Conservation (phyloP, 2,888 invertebrate species). For the Harpagoxenus sublaevis region DNA sequence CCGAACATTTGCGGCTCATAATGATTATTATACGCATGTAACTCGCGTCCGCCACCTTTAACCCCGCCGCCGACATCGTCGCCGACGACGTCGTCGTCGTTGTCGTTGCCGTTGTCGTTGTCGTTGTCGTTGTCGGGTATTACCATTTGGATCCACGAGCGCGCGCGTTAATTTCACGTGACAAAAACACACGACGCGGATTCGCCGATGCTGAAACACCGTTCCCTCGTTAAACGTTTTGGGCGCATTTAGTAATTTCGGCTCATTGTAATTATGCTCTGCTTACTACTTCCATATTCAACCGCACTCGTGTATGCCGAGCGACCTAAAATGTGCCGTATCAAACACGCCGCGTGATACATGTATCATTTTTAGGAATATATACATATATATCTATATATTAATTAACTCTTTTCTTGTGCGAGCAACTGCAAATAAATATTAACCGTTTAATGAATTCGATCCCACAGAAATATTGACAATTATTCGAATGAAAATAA, state of each 20-base stretch:
- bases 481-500: not conserved
- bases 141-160: constrained; percentile 54
- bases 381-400: not conserved
- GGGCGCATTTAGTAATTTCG: constrained; percentile 57
- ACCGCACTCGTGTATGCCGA: constrained; percentile 44
- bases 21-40: constrained; percentile 75
- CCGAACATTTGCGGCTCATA: constrained; percentile 74
- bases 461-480: not conserved
- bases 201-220: constrained; percentile 58
- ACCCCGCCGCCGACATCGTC: constrained; percentile 60
- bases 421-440: not conserved
- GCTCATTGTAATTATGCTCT: constrained; percentile 57
- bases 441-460: not conserved
- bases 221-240: constrained; percentile 57
- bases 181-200: constrained; percentile 57
- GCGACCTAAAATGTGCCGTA: constrained; percentile 45
- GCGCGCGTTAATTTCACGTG: constrained; percentile 60
- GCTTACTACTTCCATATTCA: constrained; percentile 56
- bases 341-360: constrained; percentile 30
- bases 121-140: constrained; percentile 67
- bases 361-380: constrained; percentile 1
- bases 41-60: constrained; percentile 73
- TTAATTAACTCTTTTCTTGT: not conserved
- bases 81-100: constrained; percentile 33
- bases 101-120: constrained; percentile 41